phyloP scores from a whole-genome alignment of 2,113 vertebrate genomes.

The Syngnathus scovelli region DNA sequence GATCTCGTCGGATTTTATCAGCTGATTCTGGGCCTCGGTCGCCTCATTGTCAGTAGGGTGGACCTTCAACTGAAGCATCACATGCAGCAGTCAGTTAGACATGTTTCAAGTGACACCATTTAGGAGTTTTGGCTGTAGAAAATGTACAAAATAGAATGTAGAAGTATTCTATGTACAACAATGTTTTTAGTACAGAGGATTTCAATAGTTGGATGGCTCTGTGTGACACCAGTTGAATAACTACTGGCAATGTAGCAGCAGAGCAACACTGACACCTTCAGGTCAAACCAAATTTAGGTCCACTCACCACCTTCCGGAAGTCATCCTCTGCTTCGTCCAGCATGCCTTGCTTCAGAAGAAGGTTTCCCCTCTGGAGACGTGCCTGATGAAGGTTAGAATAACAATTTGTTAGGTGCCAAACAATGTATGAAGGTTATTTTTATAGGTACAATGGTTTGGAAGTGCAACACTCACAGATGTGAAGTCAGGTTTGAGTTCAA shows the following conservation, averaged over 20 bases:
- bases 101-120: neutral
- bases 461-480: conserved; percentile 78
- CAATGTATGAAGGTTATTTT: neutral
- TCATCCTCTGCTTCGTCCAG: conserved; percentile 93
- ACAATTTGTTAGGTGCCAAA: neutral
- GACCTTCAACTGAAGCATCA: conserved; percentile 80
- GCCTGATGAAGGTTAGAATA: conserved; percentile 68
- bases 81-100: neutral
- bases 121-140: neutral
- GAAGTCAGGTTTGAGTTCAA: conserved; percentile 96
- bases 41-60: conserved; percentile 83
- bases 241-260: neutral
- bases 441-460: neutral
- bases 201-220: neutral
- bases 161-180: no score
- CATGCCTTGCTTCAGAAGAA: conserved; percentile 90
- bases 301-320: conserved; percentile 91
- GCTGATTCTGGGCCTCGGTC: conserved; percentile 82
- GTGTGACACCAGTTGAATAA: neutral
- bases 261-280: conserved; percentile 55
- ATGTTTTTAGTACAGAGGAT: neutral
- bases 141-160: no score
- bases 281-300: conserved; percentile 18
- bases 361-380: conserved; percentile 89
- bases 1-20: conserved; percentile 85